Conservation (phyloP, 2,888 invertebrate species). For the Lottia scabra region DNA sequence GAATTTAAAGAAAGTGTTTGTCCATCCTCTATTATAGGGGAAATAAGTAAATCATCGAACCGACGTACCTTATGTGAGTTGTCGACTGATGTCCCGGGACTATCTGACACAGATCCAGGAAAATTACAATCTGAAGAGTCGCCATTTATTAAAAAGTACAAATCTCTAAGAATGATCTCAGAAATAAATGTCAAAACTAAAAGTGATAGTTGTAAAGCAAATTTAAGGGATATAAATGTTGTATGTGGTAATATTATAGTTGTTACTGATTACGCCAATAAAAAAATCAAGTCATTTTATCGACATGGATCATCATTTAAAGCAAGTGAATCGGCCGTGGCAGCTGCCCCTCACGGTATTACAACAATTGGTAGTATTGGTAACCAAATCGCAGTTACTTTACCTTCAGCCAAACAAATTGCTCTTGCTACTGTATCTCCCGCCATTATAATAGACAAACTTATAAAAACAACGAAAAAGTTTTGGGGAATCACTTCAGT, state of each 20-base stretch:
- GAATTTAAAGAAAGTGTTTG: too few relatives aligned
- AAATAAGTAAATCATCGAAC: too few relatives aligned
- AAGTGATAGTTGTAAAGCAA: not conserved
- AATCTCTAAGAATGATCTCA: not conserved
- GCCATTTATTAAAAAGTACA: not conserved
- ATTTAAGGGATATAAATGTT: not conserved
- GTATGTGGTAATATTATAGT: slow-evolving; percentile 1
- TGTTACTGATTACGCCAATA: slow-evolving; percentile 8
- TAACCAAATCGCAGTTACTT: slow-evolving; percentile 7
- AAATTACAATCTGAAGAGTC: not conserved
- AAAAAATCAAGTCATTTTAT: slow-evolving; percentile 9
- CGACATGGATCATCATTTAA: not conserved
- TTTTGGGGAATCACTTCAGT: slow-evolving; percentile 10
- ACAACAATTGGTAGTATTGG: not conserved
- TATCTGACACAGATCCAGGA: not conserved
- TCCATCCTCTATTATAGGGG: too few relatives aligned
- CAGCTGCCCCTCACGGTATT: not conserved
- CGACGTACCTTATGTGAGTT: too few relatives aligned
- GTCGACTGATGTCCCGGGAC: too few relatives aligned
- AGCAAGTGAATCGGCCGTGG: not conserved
- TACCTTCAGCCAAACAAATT: slow-evolving; percentile 11
- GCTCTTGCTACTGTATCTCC: slow-evolving; percentile 1
- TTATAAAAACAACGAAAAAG: not conserved
- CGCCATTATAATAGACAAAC: not conserved
- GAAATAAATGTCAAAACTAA: not conserved